Conservation (phyloP, 2,113 vertebrate species). For the Daubentonia madagascariensis region DNA sequence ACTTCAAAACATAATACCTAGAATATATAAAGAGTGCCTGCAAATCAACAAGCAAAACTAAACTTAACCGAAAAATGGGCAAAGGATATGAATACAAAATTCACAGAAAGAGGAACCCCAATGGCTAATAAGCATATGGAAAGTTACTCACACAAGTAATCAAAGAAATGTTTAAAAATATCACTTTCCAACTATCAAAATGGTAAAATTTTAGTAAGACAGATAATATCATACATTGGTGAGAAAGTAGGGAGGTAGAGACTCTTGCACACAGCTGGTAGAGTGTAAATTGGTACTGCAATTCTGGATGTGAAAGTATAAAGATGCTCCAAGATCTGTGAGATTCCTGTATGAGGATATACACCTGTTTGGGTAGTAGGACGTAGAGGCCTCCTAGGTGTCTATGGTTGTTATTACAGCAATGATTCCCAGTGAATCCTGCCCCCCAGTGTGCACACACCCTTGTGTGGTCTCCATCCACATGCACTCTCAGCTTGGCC, state of each 20-base stretch:
- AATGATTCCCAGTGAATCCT: background rate
- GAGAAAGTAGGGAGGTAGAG: background rate
- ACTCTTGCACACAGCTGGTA: too few species aligned
- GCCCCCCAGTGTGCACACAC: background rate
- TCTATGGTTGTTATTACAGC: background rate
- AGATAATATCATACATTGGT: background rate
- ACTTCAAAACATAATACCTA: background rate
- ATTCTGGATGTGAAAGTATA: background rate
- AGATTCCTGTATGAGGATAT: too few species aligned
- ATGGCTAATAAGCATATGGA: background rate
- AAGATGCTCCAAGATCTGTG: too few species aligned
- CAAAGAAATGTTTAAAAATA: background rate
- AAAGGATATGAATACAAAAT: background rate
- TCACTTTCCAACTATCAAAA: background rate
- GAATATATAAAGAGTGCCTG: background rate
- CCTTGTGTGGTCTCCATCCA: too few species aligned
- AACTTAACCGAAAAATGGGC: background rate
- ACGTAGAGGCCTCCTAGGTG: background rate
- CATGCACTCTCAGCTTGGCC: rapidly evolving
- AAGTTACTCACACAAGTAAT: too few species aligned
- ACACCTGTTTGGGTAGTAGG: background rate
- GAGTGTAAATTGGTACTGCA: background rate
- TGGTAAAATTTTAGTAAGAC: background rate
- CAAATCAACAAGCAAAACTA: background rate
- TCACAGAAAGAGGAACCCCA: background rate